Base-by-base conservation (phyloP, 1,140 invertebrate species). In the Spodoptera litura region DNA sequence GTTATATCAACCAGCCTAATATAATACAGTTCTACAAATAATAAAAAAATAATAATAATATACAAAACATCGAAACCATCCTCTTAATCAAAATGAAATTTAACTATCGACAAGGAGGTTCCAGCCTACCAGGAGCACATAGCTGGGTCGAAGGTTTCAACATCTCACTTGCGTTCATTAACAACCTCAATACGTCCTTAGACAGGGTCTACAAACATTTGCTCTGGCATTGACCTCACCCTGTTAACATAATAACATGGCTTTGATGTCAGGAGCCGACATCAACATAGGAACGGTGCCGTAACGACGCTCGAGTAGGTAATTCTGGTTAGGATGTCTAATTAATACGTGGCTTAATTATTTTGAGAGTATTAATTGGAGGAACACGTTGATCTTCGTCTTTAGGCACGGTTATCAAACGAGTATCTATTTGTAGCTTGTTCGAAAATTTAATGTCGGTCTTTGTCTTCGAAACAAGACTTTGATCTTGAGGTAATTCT, bases 181-280 rank as follows among this genome's bases (percentile, higher is more conserved):
- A 10, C 49, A 77, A 55, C 74, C 62, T 68, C 74, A 77, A 51
- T 56, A 56, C 56, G 15, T 52, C 59, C 74, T 66, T 55, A 68
- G 35, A 49, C 51, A 51, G 74, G 52, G 74, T 44, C 61, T 44
- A 55, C 74, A 68, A 77, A 77, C 74, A 68, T 68, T 77, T 77
- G 44, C 62, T 51, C 52, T 68, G 25, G 53, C 74, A 77, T 77
- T 77, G 74, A 77, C 74, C 74, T 66, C 70, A 58, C 27, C 52
- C 62, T 49, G 61, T 27, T 77, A 77, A 77, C 74, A 68, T 66
- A 68, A 77, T 77, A 77, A 77, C 62, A 77, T 25, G 51, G 61
- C 74, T 77, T 77, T 77, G 74, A 77, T 56, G 74, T 66, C 74
- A 56, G 62, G 25, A 76, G 52, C 62, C 51, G 15, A 20, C 13